These are phyloP conservation scores for Pedionomus torquatus DNA, from an alignment of 2,113 vertebrate genomes.

Conservation along the genomic window DNA sequence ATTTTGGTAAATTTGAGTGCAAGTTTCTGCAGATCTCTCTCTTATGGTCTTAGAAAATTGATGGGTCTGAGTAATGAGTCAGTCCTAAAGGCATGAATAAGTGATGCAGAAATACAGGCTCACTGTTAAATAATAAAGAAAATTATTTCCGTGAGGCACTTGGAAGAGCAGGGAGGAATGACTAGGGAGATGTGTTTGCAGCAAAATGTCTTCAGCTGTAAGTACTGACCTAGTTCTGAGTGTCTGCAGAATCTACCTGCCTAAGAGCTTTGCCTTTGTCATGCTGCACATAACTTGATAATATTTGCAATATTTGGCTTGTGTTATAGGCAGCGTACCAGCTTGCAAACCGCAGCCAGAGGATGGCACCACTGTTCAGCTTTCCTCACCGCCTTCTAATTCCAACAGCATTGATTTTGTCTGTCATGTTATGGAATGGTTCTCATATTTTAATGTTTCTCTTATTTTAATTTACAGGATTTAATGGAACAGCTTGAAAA, in stretches of 20 bases:
- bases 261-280: constrained; percentile 57
- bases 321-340: constrained; percentile 1
- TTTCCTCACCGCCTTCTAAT: constrained; percentile 28
- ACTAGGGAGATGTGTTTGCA: neutral
- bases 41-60: neutral
- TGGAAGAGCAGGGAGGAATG: neutral
- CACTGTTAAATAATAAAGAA: neutral
- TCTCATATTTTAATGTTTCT: neutral
- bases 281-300: constrained; percentile 44
- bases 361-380: constrained; percentile 61
- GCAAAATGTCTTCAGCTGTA: neutral
- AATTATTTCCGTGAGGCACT: neutral
- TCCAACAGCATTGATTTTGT: constrained; percentile 63
- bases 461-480: constrained; percentile 81
- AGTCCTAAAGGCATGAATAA: neutral
- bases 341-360: constrained; percentile 63
- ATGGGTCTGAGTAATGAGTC: neutral
- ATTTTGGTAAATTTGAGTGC: neutral
- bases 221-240: neutral
- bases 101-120: neutral
- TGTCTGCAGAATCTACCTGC: neutral
- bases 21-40: neutral
- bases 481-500: constrained; percentile 98
- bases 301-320: constrained; percentile 30
- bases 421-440: neutral